Percentiles rank a stretch among this genome's conserved stretches.
These are phyloP conservation scores for Peucedramus taeniatus DNA, from an alignment of 2,113 vertebrate genomes.

Conservation along the genomic window DNA sequence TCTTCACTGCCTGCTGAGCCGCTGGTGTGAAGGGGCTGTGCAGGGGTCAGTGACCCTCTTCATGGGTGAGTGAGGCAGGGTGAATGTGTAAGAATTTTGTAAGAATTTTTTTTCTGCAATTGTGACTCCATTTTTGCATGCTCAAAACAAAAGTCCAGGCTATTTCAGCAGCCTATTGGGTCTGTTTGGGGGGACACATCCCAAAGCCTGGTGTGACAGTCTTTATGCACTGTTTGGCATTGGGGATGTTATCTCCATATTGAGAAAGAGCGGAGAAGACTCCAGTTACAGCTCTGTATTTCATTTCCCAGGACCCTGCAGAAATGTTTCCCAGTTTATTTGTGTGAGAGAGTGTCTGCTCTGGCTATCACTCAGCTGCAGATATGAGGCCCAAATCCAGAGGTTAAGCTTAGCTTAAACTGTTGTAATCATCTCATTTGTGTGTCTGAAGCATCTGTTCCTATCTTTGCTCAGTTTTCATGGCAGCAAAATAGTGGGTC, in stretches of 20 bases:
- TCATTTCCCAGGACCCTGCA: background rate
- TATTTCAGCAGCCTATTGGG: background rate
- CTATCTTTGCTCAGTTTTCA: background rate
- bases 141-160: background rate
- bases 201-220: background rate
- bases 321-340: background rate
- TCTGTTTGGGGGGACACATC: background rate
- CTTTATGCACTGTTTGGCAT: background rate
- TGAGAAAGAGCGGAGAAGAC: background rate
- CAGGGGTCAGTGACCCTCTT: background rate
- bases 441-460: background rate
- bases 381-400: background rate
- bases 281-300: background rate
- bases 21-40: background rate
- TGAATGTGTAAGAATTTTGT: background rate
- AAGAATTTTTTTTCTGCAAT: background rate
- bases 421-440: background rate
- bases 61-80: background rate
- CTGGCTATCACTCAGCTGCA: background rate
- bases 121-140: background rate
- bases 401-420: slow-evolving; percentile 3
- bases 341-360: background rate
- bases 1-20: background rate
- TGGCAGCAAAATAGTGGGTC: background rate
- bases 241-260: background rate